Conservation (phyloP, 2,888 invertebrate species). For the Bombylius discolor region DNA sequence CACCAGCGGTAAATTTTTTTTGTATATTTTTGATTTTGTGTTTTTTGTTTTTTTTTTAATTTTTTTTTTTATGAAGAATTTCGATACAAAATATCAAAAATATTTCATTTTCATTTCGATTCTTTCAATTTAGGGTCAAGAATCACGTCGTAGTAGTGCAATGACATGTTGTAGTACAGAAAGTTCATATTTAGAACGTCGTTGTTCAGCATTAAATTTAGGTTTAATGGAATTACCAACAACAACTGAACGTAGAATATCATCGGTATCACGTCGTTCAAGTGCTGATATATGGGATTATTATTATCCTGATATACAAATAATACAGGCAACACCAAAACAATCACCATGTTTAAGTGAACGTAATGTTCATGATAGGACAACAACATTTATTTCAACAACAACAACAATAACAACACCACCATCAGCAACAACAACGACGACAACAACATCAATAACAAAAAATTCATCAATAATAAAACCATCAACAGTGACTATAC, state of each 20-base stretch:
- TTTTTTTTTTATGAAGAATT: neutral
- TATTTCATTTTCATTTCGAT: too few species aligned
- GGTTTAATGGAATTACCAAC: conserved; percentile 49
- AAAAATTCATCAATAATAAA: too few species aligned
- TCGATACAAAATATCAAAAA: too few species aligned
- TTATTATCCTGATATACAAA: conserved; percentile 51
- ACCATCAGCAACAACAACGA: conserved; percentile 7
- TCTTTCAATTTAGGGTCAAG: conserved; percentile 24
- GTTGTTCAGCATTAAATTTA: conserved; percentile 65
- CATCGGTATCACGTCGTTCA: conserved; percentile 25
- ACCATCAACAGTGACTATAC: too few species aligned
- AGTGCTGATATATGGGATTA: conserved; percentile 41
- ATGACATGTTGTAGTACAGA: conserved; percentile 76
- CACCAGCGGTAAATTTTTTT: conserved; percentile 27
- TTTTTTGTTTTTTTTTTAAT: neutral
- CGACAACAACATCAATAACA: too few species aligned
- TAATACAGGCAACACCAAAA: conserved; percentile 70
- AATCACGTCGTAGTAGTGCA: conserved; percentile 57
- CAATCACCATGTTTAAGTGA: conserved; percentile 69
- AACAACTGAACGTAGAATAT: conserved; percentile 29
- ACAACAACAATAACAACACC: conserved; percentile 8
- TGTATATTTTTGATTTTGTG: neutral
- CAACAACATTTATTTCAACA: conserved; percentile 9
- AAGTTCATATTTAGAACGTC: conserved; percentile 68
- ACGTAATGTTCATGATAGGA: conserved; percentile 38